Evolutionary conservation across 2,797 vertebrate species (phyloP).

Genomic region (Spinus olivaceus): DNA sequence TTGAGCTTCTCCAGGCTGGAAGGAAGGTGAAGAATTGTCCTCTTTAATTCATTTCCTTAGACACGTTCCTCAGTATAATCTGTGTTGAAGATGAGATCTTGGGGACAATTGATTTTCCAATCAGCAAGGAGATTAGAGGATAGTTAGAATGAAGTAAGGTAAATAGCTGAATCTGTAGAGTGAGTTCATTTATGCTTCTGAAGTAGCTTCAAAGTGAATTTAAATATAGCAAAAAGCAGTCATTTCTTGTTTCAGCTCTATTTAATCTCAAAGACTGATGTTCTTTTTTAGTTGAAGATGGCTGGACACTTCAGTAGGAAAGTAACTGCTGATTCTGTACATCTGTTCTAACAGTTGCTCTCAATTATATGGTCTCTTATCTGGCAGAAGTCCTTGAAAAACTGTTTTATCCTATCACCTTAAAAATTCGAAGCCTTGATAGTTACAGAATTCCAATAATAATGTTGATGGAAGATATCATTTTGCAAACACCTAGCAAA

Average conservation of each 20-base stretch:
- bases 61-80: not conserved
- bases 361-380: not conserved
- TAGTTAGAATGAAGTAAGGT: not conserved
- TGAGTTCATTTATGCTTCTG: conserved; percentile 10
- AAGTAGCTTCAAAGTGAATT: conserved; percentile 48
- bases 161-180: conserved; percentile 20
- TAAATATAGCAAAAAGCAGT: conserved; percentile 16
- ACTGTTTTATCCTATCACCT: not conserved
- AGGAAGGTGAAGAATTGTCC: not conserved
- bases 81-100: not conserved
- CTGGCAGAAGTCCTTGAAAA: conserved; percentile 5
- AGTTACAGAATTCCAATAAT: not conserved
- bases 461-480: not conserved
- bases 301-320: not conserved
- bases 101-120: conserved; percentile 14
- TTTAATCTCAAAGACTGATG: conserved; percentile 11
- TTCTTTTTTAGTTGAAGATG: not conserved
- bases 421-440: not conserved
- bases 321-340: not conserved
- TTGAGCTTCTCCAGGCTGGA: not conserved
- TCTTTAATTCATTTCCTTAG: not conserved
- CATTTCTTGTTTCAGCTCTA: conserved; percentile 18
- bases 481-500: not conserved
- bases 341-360: conserved; percentile 3
- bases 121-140: not conserved